phyloP scores from a whole-genome alignment of 2,888 invertebrate species.

The Drosophila merina region DNA sequence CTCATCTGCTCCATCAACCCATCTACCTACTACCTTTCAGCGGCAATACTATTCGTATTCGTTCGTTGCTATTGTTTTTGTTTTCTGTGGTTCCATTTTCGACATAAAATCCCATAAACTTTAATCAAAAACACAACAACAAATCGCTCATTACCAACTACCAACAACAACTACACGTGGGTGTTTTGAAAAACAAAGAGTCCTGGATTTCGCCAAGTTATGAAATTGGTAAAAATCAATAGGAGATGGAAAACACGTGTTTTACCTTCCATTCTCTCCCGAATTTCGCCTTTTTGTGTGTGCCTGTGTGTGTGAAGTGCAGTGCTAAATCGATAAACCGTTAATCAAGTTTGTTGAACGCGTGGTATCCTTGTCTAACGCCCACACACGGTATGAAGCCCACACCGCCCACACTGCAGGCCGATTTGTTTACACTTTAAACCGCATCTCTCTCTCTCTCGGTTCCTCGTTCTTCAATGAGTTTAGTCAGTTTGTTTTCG shows the following conservation, averaged over 20 bases:
- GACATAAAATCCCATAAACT: constrained; percentile 12
- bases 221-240: constrained; percentile 71
- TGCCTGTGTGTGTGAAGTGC: constrained; percentile 3
- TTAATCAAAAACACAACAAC: constrained; percentile 45
- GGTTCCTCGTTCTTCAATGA: constrained; percentile 8
- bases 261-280: constrained; percentile 9
- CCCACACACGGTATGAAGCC: not conserved
- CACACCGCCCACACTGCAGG: too few relatives aligned
- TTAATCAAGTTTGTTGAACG: constrained; percentile 57
- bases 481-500: constrained; percentile 5
- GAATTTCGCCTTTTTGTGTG: not conserved
- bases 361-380: not conserved
- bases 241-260: constrained; percentile 58
- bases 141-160: constrained; percentile 22
- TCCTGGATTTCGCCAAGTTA: constrained; percentile 24
- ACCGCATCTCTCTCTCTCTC: constrained; percentile 11
- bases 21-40: constrained; percentile 31
- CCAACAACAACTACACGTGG: constrained; percentile 49
- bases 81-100: constrained; percentile 30
- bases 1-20: constrained; percentile 54
- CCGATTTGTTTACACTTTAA: constrained; percentile 25
- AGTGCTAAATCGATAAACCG: constrained; percentile 59
- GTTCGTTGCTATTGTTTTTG: constrained; percentile 18
- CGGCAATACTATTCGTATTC: constrained; percentile 43
- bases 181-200: not conserved